Base-by-base conservation (phyloP, 2,797 vertebrate genomes). In the Lacerta viridis region DNA sequence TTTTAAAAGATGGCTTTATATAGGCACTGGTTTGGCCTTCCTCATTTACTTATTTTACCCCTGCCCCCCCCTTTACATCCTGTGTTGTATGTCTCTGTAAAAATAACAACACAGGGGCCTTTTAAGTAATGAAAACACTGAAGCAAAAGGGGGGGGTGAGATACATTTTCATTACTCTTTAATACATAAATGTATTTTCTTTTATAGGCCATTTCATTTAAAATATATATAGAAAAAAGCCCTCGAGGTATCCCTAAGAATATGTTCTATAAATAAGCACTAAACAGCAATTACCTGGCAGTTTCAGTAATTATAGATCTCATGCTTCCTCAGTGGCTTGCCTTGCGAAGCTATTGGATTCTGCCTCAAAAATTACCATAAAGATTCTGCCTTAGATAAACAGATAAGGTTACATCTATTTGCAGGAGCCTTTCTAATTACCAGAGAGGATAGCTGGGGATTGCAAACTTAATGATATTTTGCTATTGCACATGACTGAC, bases 91-190 rank as follows among this genome's bases (percentile, higher is more conserved):
- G 85, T 68, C 66, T 85, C 80, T 0, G 2, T 87, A 90, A 89
- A 92, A 59, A 74, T 39, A 91, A 93, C 39, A 78, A 93, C 76
- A 84, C 72, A 79, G 29, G 5, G 20, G 5, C 5, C 86, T 94
- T 89, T 86, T 90, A 93, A 93, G 94, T 85, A 94, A 93, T 43
- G 91, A 69, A 87, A 91, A 88, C 77, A 61, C 64, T 23, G 33
- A 39, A 80, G 64, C 41, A 78, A 55, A 13, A 83, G 90, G 86
- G 41, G 75, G 7, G n/a, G 15, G n/a, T 17, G 76, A 89, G 88
- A 86, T 29, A 41, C 69, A 75, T 90, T 91, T 89, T 86, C 87
- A 82, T 92, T 79, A n/a, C 75, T 93, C 72, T 88, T 87, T 88
- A 91, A 80, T 74, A 46, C 43, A 66, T 50, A 86, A 90, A 86